Evolutionary conservation across 2,113 vertebrate genomes (phyloP), one percentile per base, ranked within the genome.

Genomic region (Hoplias malabaricus): DNA sequence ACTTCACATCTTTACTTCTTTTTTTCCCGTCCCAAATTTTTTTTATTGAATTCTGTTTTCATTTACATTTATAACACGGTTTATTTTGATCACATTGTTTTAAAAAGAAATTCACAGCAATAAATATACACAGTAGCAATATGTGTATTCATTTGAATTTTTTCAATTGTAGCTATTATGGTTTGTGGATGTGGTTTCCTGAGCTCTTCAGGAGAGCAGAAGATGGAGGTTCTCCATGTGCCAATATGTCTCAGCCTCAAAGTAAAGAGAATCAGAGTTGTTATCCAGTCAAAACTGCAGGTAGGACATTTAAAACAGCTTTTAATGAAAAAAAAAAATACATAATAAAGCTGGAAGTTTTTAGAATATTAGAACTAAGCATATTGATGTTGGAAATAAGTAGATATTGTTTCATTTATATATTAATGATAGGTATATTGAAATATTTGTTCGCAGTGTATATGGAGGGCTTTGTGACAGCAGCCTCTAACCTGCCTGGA

Each of bases 161-260:
- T 53, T 53, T 3, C 2, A 8, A n/a, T 53, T 56, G 14, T 33
- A 93, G 92, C 3, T 93, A 90, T 73, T 93, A 93, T 6, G 92
- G 93, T 0, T 86, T 93, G 71, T 93, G 92, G 93, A 93, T 93
- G 92, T 93, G 92, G 92, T 91, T 92, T 69, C 92, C 91, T 0
- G 90, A 90, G 83, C 87, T 93, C 21, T 90, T 93, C 31, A 73
- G 62, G 19, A 87, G 89, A 63, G 33, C 84, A 0, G 91, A 93
- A 59, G 80, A 61, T 0, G 89, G 90, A 0, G 91, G 90, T 2
- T 90, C 89, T 0, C 87, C 91, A 1, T 93, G 92, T 31, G 67
- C 87, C 68, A 90, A 90, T 57, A 12, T 78, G 23, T 85, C 89
- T 19, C 50, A 36, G 10, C 19, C 21, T 0, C 81, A 80, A 43